Evolutionary conservation across 1,140 invertebrate species (phyloP).

Genomic region (Oscheius sp.): DNA sequence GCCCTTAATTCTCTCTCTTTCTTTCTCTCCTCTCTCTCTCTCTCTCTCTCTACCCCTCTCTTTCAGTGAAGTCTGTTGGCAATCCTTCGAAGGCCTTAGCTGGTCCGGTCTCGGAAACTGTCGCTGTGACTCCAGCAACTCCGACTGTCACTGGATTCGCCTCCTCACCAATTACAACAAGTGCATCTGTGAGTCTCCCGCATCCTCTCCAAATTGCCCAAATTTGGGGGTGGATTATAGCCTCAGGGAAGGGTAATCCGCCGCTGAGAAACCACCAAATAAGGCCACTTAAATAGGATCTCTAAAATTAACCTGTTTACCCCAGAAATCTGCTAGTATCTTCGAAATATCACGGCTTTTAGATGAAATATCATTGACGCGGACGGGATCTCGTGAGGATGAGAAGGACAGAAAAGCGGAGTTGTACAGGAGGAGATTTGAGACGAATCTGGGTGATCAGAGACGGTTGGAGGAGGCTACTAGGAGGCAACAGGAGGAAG

Average conservation of each 20-base stretch:
- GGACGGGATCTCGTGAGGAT: not conserved
- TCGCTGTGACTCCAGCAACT: constrained; percentile 49
- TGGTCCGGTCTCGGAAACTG: constrained; percentile 58
- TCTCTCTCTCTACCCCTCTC: not conserved
- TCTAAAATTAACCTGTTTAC: not conserved
- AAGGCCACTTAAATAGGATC: too few relatives aligned
- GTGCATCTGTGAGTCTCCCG: constrained; percentile 52
- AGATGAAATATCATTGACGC: constrained; percentile 27
- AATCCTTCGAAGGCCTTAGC: constrained; percentile 57
- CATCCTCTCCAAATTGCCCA: not conserved
- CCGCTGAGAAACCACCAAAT: not conserved
- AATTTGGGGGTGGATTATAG: too few relatives aligned
- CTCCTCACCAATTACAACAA: constrained; percentile 60
- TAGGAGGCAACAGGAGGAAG: not conserved
- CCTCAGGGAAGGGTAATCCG: too few relatives aligned
- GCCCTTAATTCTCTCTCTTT: too few relatives aligned
- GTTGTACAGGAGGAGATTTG: not conserved
- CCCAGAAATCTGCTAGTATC: not conserved
- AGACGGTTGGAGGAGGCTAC: not conserved
- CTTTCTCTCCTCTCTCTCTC: not conserved
- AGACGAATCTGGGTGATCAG: too few relatives aligned
- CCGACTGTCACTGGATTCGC: constrained; percentile 60
- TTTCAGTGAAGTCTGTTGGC: constrained; percentile 57
- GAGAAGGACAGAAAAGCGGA: not conserved
- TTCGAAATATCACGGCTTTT: not conserved